Evolutionary conservation across 2,797 vertebrate species (phyloP), one percentile per base, ranked within the genome.

Genomic region (Thaleichthys pacificus): DNA sequence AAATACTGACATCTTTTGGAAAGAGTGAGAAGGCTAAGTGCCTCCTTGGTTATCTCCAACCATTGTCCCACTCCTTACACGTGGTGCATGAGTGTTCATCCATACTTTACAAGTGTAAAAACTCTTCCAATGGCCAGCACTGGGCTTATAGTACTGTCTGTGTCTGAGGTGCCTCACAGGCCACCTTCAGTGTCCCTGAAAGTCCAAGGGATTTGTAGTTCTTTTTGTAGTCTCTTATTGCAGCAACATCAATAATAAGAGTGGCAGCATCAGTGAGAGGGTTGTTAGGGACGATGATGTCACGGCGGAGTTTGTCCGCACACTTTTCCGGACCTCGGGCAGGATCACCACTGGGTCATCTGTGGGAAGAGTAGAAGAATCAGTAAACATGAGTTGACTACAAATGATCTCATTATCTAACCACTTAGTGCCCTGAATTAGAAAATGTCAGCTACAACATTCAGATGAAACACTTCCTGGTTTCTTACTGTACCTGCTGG

Each of bases 341-440:
- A 91, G 75, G 68, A 78, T 65, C 17, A 89, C 93, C 0, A 92
- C 93, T 0, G 97, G 95, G 1, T 98, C 95, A 0, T 98, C 97
- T 94, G 92, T 74, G 88, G 69, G 67, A 81, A 74, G 51, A 86
- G 24, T 71, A 83, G 68, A 71, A 15, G 78, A 76, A 24, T 21
- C 57, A 78, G 68, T 76, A 51, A 26, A 38, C 9, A 54, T 14
- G 15, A 22, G 49, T 54, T 28, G 51, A 22, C 22, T 57, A 75
- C 26, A 86, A 75, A 84, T 57, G 56, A 72, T 28, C 24, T 60
- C 62, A 57, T 65, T 75, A 42, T 38, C 5, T 30, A 38, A 56
- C 19, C n/a, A 15, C 42, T 21, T 21, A 5, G 1, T 30, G 21
- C 68, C 66, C 71, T 47, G 21, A 66, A 68, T 68, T 26, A 28